Base-by-base conservation (phyloP, 2,113 vertebrate genomes). In the Mola mola region DNA sequence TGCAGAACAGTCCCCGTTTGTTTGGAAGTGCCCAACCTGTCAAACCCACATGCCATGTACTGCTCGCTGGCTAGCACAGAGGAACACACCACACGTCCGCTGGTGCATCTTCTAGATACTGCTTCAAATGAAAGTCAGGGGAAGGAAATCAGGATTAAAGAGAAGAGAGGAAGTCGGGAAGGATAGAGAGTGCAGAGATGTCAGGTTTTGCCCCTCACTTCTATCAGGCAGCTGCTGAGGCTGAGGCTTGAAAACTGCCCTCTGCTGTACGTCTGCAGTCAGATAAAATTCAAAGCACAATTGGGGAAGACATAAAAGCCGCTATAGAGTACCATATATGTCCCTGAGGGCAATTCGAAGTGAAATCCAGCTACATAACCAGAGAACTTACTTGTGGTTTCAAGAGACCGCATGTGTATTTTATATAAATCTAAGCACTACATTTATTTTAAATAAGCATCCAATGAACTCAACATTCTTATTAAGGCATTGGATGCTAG, bases 11-110 rank as follows among this genome's bases (percentile, higher is more conserved):
- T 69, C 53, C 36, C 61, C 70, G 83, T 86, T 87, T 87, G 67
- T 83, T 83, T 79, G 65, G 66, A 67, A 36, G 64, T 79, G 74
- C 76, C 75, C 65, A 70, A 76, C 67, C 83, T 86, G 85, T 85
- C 85, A 86, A 63, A 75, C 51, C 67, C 62, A 66, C 78, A 82
- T 60, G 78, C 78, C 78, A 75, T 37, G 70, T 50, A 26, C 65
- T 44, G 73, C 82, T 78, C 83, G 83, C 82, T 74, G 85, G 81
- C 84, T 85, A 78, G 76, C 87, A 86, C 87, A 86, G 64, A 83
- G 82, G 84, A 88, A 87, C 85, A 79, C 72, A 81, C 86, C 84
- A 85, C 75, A 78, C 82, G 83, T 70, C 51, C 33, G 70, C 56
- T 38, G 49, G 3, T 51, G 78, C 70, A 40, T 69, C 59, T 36